Base-by-base conservation (phyloP, 1,140 invertebrate genomes). In the Drosophila ficusphila region DNA sequence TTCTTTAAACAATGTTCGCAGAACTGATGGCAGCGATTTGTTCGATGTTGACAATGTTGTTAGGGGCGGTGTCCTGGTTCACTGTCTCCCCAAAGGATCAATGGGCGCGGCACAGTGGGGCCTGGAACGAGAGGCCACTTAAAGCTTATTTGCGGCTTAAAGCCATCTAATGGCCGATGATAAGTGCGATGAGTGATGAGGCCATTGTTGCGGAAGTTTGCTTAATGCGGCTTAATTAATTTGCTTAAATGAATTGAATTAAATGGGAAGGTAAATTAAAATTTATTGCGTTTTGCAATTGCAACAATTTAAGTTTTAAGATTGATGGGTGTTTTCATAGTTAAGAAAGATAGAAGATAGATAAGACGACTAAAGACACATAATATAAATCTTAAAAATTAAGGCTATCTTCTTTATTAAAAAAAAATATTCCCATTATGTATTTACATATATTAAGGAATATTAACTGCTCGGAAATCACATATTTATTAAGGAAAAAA, bases 11-110 rank as follows among this genome's bases (percentile, higher is more conserved):
- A 86, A 81, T 74, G 72, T 61, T 36, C 72, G 36, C 67, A 67
- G 23, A 88, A 86, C 67, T 81, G 81, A 85, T 85, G 81, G 81
- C 81, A 74, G 67, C 81, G 72, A 85, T 85, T 81, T 85, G 81
- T 86, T 77, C 56, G 49, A 64, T 72, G 65, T 60, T 79, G 61
- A 85, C 72, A 74, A 73, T 73, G 62, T 51, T 60, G 56, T 36
- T 56, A 52, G 56, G 8, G 25, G 23, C n/a, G 29, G 46, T 2
- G 9, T 27, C 25, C 14, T 42, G 23, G 29, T n/a, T n/a, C 34
- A 29, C 25, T 14, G 16, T 11, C 12, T 16, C 8, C n/a, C n/a
- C n/a, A n/a, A n/a, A n/a, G 18, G 33, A 14, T n/a, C 27, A 21
- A 34, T 42, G n/a, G 19, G 19, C n/a, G 21, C 3, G 21, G 41